Evolutionary conservation across 2,797 vertebrate species (phyloP), one percentile per base, ranked within the genome.

Genomic region (Amblyopsis hoosieri): DNA sequence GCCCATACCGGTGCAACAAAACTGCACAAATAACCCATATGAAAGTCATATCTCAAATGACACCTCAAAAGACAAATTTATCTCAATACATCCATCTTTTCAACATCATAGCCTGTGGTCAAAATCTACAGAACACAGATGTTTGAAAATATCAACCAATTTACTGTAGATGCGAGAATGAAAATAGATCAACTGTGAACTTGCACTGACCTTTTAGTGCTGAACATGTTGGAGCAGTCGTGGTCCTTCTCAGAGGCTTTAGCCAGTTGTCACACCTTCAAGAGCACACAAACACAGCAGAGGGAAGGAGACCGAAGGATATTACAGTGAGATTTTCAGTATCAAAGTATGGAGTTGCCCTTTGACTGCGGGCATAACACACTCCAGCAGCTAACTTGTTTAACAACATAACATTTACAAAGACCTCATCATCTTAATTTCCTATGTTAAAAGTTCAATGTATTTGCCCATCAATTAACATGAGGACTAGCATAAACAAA

Each of bases 121-220:
- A 19, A 19, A 31, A 29, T 50, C 55, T 74, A 4, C 12, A 63
- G 53, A 31, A 57, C 57, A 58, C 19, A 59, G 54, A 50, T 46
- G 49, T 29, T 54, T 12, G 50, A 17, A 82, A 86, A 88, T 78
- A 79, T 78, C 79, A 82, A 67, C 61, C 52, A 48, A 63, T 76
- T 85, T 78, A 82, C 75, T 51, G 45, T 63, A 56, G 62, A 73
- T 68, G 19, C 62, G 59, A 23, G 5, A 37, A 71, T 57, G 62
- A 74, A 75, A 86, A 83, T 31, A 81, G 71, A 89, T 74, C 62
- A 85, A 71, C 83, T 81, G 80, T 78, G 77, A 85, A 80, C 85
- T 65, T 60, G 59, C 37, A 54, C 92, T 89, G 80, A 94, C 93
- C 93, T 94, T 91, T 93, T 94, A 76, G 90, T 93, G 92, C 85